These are phyloP conservation scores for Drosophila yooni DNA, from an alignment of 2,888 invertebrate species.

Conservation along the genomic window DNA sequence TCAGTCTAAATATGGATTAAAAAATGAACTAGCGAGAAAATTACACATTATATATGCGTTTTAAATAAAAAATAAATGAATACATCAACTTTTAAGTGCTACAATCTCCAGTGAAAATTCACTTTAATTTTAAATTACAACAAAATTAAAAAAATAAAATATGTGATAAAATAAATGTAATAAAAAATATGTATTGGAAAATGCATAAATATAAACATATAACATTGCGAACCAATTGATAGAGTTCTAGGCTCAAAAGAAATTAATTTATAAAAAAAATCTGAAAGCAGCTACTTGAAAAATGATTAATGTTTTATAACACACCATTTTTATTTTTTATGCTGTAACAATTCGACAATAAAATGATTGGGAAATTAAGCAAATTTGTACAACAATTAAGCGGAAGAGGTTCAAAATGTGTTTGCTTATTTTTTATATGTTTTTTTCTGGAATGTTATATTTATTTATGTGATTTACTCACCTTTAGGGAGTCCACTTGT, in stretches of 20 bases:
- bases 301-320: background rate
- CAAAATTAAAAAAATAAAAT: background rate
- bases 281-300: background rate
- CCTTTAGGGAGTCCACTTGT: constrained; percentile 95
- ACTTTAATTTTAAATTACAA: background rate
- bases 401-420: background rate
- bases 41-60: too few relatives aligned
- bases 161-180: background rate
- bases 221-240: background rate
- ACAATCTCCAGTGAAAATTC: too few relatives aligned
- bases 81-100: background rate
- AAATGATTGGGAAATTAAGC: background rate
- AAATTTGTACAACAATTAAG: background rate
- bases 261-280: background rate
- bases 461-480: constrained; percentile 70
- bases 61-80: background rate
- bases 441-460: background rate
- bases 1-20: too few relatives aligned
- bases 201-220: background rate
- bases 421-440: too few relatives aligned
- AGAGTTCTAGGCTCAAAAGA: background rate
- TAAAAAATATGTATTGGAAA: background rate
- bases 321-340: background rate
- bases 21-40: too few relatives aligned
- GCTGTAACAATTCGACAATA: background rate